A percentile compares a stretch with the other conserved stretches of the same genome.
Evolutionary conservation across 2,888 invertebrate genomes (phyloP).

Genomic region (Autographa pulchrina): DNA sequence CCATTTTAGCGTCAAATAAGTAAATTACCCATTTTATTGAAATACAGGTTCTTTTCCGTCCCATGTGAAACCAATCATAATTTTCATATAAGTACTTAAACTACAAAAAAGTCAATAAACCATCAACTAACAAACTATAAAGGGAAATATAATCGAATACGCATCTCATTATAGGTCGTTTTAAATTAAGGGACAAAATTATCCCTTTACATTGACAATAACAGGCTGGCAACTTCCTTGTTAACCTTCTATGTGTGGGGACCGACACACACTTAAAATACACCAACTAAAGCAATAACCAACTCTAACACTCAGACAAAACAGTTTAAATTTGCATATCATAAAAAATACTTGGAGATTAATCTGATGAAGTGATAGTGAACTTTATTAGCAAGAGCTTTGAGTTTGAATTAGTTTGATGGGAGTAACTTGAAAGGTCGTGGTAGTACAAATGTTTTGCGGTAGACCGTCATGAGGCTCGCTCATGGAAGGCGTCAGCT

Average conservation of each 20-base stretch:
- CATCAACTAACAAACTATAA: slow-evolving; percentile 39
- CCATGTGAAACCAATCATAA: not conserved
- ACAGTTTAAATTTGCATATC: slow-evolving; percentile 56
- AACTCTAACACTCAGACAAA: slow-evolving; percentile 27
- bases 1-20: not conserved
- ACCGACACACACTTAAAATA: slow-evolving; percentile 62
- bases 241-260: slow-evolving; percentile 80
- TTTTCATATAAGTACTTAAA: slow-evolving; percentile 1
- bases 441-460: slow-evolving; percentile 68
- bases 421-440: slow-evolving; percentile 58
- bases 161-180: slow-evolving; percentile 86
- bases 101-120: slow-evolving; percentile 41
- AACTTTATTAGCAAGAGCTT: not conserved
- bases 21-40: not conserved
- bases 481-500: slow-evolving; percentile 87
- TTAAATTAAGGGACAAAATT: slow-evolving; percentile 85
- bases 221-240: slow-evolving; percentile 83
- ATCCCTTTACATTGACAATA: slow-evolving; percentile 86
- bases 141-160: slow-evolving; percentile 79
- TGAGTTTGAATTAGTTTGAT: slow-evolving; percentile 58
- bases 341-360: slow-evolving; percentile 17
- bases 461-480: slow-evolving; percentile 87
- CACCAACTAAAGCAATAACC: slow-evolving; percentile 46
- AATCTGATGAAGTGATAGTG: slow-evolving; percentile 8
- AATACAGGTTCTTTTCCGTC: not conserved